A percentile compares a stretch with the other conserved stretches of the same genome.
These are phyloP conservation scores for Argynnis bischoffii DNA, from an alignment of 2,888 invertebrate species.

Conservation along the genomic window DNA sequence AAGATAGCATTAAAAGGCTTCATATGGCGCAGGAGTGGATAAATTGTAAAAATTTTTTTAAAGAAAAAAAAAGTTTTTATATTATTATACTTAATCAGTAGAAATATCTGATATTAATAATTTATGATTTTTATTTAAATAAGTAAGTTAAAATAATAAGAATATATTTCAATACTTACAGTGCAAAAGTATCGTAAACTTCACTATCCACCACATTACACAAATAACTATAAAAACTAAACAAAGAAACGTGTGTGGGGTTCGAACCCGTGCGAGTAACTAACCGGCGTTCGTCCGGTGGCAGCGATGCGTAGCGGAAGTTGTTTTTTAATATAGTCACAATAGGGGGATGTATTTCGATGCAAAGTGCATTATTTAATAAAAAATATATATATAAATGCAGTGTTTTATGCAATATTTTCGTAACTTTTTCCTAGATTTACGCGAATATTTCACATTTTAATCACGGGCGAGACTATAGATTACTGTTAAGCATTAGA, in stretches of 20 bases:
- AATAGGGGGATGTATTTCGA: slow-evolving; percentile 16
- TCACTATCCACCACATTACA: slow-evolving; percentile 41
- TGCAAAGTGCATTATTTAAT: slow-evolving; percentile 1
- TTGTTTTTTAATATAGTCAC: slow-evolving; percentile 18
- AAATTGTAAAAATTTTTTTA: neutral
- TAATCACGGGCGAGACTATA: no score
- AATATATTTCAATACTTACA: slow-evolving; percentile 34
- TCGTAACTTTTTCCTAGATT: no score
- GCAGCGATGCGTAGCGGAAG: slow-evolving; percentile 73
- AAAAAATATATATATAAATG: neutral
- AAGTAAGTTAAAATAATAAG: neutral
- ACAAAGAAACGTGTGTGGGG: slow-evolving; percentile 72
- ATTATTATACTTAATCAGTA: neutral
- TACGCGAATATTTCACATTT: no score
- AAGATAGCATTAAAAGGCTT: no score
- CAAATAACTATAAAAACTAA: slow-evolving; percentile 14
- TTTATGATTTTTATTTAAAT: no score
- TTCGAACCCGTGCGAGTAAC: slow-evolving; percentile 69
- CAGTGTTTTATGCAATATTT: no score
- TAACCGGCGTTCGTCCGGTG: slow-evolving; percentile 77
- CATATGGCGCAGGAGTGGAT: slow-evolving; percentile 1
- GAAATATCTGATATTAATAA: neutral
- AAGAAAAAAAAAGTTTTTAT: neutral
- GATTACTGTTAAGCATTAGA: no score
- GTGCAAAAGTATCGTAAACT: slow-evolving; percentile 39